Evolutionary conservation across 2,888 invertebrate species (phyloP).

Genomic region (Drosophila nr. perissopoda): DNA sequence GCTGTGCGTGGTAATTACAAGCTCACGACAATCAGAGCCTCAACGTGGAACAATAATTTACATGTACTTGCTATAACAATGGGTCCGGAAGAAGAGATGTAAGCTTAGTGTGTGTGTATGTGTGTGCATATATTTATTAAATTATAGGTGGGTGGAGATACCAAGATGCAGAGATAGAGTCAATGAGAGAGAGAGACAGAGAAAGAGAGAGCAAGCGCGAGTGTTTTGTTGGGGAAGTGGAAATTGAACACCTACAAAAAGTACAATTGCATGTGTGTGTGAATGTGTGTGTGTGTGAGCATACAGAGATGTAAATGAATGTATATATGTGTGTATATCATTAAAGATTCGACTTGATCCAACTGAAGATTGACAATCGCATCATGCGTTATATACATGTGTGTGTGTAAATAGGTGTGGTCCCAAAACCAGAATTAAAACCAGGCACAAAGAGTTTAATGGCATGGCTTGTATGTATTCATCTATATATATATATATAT

Average conservation of each 20-base stretch:
- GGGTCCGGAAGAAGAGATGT: conserved; percentile 70
- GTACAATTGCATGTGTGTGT: conserved; percentile 22
- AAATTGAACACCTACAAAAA: conserved; percentile 51
- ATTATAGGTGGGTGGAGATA: conserved; percentile 16
- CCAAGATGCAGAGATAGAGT: neutral
- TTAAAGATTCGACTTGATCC: conserved; percentile 17
- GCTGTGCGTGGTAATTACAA: conserved; percentile 71
- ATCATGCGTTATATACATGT: conserved; percentile 31
- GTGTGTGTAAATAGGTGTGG: conserved; percentile 37
- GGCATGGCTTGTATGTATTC: neutral
- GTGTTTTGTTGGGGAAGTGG: conserved; percentile 15
- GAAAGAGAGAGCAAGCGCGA: neutral
- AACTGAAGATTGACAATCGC: conserved; percentile 45
- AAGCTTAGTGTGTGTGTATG: conserved; percentile 1
- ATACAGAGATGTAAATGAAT: neutral
- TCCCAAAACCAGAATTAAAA: conserved; percentile 26
- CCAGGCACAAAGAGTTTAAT: neutral
- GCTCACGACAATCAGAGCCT: conserved; percentile 61
- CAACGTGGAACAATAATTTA: conserved; percentile 76
- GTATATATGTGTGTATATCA: conserved; percentile 4
- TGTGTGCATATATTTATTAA: conserved; percentile 37
- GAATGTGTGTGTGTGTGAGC: neutral
- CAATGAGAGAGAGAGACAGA: neutral
- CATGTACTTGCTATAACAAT: conserved; percentile 78
- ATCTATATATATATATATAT: neutral